Evolutionary conservation across 2,797 vertebrate genomes (phyloP), one percentile per base, ranked within the genome.

Genomic region (Ceyx erithaca): DNA sequence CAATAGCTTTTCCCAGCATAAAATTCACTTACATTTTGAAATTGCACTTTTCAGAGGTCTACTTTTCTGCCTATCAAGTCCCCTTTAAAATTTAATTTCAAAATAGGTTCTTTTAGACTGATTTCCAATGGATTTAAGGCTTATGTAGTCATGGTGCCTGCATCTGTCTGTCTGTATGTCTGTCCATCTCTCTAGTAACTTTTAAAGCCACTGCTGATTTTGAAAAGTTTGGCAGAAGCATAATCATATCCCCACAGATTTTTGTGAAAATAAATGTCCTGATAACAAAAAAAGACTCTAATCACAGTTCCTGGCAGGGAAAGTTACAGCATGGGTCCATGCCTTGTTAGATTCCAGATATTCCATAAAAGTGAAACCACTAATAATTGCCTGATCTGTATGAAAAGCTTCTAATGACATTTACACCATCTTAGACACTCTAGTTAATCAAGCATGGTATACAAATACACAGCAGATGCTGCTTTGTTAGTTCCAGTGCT

Each of bases 11-110:
- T 87, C 68, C 79, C 90, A 80, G 58, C 81, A 80, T 89, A 86
- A 93, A 94, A 92, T 94, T 87, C 22, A 83, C 80, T 85, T 87
- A 59, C 62, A 58, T 57, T 90, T 94, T 89, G 81, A 85, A 94
- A 87, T 63, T 63, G 69, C 35, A 35, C 40, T 92, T 93, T 72
- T 79, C 46, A 72, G 66, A 94, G 63, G 54, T 89, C 66, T 66
- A 63, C 5, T 87, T 30, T n/a, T 89, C 69, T 80, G 51, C 51
- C 80, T 80, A 37, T 85, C 78, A 59, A 80, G 30, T 69, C 28
- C 4, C 54, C 46, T 89, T 92, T 82, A 90, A 89, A 91, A 94
- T 45, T 57, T 63, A 76, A 82, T 85, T 89, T 87, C 43, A 59
- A 4, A 82, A 37, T 30, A 87, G 51, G 68, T 46, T 84, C 30